A percentile compares a stretch with the other conserved stretches of the same genome.
Conservation (phyloP, 2,113 vertebrate species). For the Caretta caretta region DNA sequence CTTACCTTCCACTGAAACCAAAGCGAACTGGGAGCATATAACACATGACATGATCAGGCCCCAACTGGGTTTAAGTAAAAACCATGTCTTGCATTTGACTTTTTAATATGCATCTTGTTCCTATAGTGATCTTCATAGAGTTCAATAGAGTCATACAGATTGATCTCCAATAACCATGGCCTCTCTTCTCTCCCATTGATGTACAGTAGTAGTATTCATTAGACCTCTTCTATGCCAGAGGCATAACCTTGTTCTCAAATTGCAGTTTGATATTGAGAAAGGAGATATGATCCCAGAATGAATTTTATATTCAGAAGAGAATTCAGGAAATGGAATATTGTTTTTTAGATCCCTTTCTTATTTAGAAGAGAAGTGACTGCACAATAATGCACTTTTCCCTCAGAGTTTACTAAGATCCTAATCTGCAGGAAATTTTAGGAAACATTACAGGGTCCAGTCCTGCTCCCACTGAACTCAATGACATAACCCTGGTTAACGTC, state of each 20-base stretch:
- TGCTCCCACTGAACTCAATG: not conserved
- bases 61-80: not conserved
- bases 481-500: not conserved
- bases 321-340: not conserved
- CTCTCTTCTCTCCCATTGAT: fast-evolving
- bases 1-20: not conserved
- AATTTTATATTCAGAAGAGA: not conserved
- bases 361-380: not conserved
- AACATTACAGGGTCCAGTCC: not conserved
- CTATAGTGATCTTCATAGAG: not conserved
- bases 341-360: not conserved
- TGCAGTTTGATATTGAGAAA: not conserved
- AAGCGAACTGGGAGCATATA: not conserved
- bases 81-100: fast-evolving
- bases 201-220: not conserved
- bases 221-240: fast-evolving
- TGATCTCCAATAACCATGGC: not conserved
- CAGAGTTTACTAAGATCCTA: not conserved
- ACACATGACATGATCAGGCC: fast-evolving
- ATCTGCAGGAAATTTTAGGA: not conserved
- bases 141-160: not conserved
- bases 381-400: not conserved
- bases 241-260: not conserved
- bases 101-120: not conserved
- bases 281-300: not conserved